Percentiles rank a stretch among this genome's conserved stretches.
Conservation (phyloP, 2,888 invertebrate species). For the Argyresthia albistria region DNA sequence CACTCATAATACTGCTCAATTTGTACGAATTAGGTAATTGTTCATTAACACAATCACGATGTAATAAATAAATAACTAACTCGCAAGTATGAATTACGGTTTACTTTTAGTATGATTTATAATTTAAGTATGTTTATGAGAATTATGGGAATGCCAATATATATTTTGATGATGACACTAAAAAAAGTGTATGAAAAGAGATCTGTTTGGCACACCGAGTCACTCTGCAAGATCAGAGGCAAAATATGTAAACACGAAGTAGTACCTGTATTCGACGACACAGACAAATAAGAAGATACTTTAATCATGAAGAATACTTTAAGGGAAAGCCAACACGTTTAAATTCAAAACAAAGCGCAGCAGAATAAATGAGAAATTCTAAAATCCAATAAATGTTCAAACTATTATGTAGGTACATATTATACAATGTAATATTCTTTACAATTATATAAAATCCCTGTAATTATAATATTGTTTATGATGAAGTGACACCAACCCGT, state of each 20-base stretch:
- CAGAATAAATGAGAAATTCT: background rate
- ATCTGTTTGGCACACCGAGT: constrained; percentile 53
- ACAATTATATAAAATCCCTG: constrained; percentile 67
- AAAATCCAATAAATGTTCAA: constrained; percentile 22
- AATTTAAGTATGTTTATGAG: background rate
- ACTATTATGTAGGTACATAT: constrained; percentile 49
- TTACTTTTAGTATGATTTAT: too few species aligned
- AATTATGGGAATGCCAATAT: too few species aligned
- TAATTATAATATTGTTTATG: constrained; percentile 67
- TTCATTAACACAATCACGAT: constrained; percentile 32
- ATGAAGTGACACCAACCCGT: constrained; percentile 44
- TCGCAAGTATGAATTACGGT: background rate
- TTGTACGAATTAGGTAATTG: constrained; percentile 68
- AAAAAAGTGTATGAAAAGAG: background rate
- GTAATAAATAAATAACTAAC: constrained; percentile 5
- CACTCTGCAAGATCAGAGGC: constrained; percentile 13
- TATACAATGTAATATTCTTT: constrained; percentile 58
- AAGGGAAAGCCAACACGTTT: too few species aligned
- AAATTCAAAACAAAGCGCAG: constrained; percentile 5
- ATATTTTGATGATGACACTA: too few species aligned
- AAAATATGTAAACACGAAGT: background rate
- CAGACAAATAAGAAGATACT: constrained; percentile 12
- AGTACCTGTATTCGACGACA: background rate
- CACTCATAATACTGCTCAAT: constrained; percentile 70
- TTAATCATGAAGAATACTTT: background rate